Conservation (phyloP, 2,113 vertebrate species). For the Jaculus jaculus region DNA sequence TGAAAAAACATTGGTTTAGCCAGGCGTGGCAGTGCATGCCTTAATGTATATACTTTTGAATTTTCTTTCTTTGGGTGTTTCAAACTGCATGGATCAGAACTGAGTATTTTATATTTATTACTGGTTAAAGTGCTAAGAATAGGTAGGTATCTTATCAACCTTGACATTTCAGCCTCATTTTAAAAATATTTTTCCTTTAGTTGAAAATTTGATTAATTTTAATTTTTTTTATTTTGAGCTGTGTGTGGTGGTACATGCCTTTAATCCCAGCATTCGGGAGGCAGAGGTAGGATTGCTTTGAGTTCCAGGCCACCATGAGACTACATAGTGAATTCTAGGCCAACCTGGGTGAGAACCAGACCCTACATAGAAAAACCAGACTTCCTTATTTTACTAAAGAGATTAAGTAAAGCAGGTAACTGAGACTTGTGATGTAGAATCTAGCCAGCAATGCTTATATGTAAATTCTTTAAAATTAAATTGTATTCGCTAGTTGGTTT, state of each 20-base stretch:
- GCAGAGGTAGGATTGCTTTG: no score
- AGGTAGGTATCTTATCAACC: background rate
- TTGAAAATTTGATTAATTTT: constrained; percentile 28
- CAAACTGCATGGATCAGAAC: background rate
- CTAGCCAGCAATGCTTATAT: background rate
- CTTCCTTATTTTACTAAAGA: constrained; percentile 53
- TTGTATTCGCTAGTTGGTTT: background rate
- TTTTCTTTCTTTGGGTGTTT: constrained; percentile 46
- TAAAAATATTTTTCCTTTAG: no score
- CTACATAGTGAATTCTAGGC: no score
- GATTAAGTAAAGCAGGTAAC: background rate
- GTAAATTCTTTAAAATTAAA: constrained; percentile 32
- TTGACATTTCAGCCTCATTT: background rate
- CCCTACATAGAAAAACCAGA: no score
- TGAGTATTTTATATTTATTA: background rate
- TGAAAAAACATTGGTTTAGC: background rate
- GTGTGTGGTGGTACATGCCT: no score
- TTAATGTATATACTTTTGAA: background rate
- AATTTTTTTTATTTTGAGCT: background rate
- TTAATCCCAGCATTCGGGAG: no score
- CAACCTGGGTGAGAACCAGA: no score
- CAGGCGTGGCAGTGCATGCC: no score
- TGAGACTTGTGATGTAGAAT: background rate
- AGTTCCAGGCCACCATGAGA: no score
- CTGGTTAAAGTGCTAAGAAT: constrained; percentile 30